These are phyloP conservation scores for Arrhopalites spinosus DNA, from an alignment of 2,888 invertebrate species.

Conservation along the genomic window DNA sequence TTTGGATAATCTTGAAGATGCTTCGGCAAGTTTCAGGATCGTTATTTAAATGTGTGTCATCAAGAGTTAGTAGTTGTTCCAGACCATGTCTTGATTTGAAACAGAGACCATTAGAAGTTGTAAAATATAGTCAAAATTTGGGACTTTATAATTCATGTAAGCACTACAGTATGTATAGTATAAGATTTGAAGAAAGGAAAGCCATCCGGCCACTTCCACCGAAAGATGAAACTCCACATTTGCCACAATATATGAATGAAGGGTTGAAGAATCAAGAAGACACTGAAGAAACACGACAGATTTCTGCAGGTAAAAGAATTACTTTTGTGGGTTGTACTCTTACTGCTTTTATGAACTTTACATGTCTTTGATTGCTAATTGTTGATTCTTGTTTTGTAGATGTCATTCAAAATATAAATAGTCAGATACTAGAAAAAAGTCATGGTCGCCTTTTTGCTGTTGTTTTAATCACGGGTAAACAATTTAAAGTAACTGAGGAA, in stretches of 20 bases:
- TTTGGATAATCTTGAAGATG: too few species aligned
- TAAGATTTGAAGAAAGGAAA: conserved; percentile 28
- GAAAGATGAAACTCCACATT: conserved; percentile 25
- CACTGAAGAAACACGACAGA: not conserved
- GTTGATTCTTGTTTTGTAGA: too few species aligned
- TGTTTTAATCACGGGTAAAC: conserved; percentile 79
- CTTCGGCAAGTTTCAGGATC: not conserved
- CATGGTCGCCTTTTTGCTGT: conserved; percentile 78
- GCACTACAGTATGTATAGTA: conserved; percentile 3
- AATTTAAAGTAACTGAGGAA: conserved; percentile 82
- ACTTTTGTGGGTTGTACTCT: too few species aligned
- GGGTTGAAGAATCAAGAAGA: conserved; percentile 18
- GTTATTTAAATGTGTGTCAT: not conserved
- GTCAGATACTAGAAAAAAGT: conserved; percentile 64
- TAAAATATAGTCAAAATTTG: not conserved
- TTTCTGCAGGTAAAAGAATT: conserved; percentile 12
- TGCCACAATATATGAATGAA: conserved; percentile 18
- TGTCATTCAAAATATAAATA: conserved; percentile 68
- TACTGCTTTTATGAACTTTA: not conserved
- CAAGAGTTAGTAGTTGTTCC: not conserved
- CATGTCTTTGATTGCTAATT: not conserved
- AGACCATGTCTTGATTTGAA: not conserved
- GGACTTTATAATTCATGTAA: not conserved
- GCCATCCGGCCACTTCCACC: conserved; percentile 20
- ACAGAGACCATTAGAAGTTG: not conserved